Conservation (phyloP, 2,113 vertebrate species). For the Paramisgurnus dabryanus region DNA sequence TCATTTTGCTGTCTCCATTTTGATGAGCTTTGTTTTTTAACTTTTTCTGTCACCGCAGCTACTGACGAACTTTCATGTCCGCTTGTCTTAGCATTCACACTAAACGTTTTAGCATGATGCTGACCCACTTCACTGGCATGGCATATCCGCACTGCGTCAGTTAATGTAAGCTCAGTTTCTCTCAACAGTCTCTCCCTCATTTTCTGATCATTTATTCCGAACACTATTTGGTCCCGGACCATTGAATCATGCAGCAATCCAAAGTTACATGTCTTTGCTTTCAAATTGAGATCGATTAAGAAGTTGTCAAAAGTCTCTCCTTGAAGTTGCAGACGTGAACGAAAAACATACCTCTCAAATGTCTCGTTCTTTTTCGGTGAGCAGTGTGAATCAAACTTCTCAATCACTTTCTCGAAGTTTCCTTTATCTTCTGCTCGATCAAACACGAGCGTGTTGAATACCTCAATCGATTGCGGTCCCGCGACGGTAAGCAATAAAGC, state of each 20-base stretch:
- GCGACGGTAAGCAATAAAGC: background rate
- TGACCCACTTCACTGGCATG: slow-evolving; percentile 15
- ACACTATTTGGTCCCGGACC: slow-evolving; percentile 10
- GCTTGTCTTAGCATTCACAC: background rate
- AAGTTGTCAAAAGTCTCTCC: slow-evolving; percentile 12
- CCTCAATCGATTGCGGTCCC: background rate
- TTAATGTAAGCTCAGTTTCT: slow-evolving; percentile 11
- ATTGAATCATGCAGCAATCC: background rate
- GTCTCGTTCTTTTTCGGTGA: background rate
- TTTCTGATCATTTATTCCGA: background rate
- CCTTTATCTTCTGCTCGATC: background rate
- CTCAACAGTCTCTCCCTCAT: background rate
- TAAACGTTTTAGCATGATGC: slow-evolving; percentile 31
- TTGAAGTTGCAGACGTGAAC: background rate
- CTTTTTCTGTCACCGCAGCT: background rate
- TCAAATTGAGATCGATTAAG: background rate
- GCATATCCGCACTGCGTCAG: background rate
- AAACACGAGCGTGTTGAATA: background rate
- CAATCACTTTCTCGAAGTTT: background rate
- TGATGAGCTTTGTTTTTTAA: background rate
- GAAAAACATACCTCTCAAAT: slow-evolving; percentile 11
- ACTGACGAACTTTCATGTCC: background rate
- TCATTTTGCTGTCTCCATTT: background rate
- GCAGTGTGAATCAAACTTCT: slow-evolving; percentile 5
- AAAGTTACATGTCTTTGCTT: background rate